A percentile compares a stretch with the other conserved stretches of the same genome.
phyloP scores from a whole-genome alignment of 2,113 vertebrate genomes.

The Coracopsis vasa region DNA sequence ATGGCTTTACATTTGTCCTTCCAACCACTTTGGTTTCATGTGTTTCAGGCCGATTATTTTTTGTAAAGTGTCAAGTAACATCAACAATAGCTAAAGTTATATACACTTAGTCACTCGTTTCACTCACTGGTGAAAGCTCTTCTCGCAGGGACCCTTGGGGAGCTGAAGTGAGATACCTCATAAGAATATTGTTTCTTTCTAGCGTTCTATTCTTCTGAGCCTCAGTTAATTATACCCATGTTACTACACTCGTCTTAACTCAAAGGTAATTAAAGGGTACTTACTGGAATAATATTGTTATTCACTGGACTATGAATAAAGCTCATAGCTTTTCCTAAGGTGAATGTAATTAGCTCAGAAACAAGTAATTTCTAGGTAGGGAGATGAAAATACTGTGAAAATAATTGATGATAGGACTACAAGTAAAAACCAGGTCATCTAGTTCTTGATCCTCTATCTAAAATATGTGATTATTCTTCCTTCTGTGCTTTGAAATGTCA shows the following conservation, averaged over 20 bases:
- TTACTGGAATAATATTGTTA: too few relatives aligned
- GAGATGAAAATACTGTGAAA: conserved; percentile 4
- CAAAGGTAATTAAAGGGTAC: background rate
- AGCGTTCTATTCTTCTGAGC: background rate
- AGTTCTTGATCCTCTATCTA: background rate
- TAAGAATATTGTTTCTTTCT: background rate
- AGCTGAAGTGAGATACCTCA: background rate
- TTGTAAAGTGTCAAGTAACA: background rate
- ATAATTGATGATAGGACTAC: background rate
- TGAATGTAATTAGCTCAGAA: background rate
- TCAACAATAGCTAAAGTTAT: background rate
- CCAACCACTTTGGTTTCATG: background rate
- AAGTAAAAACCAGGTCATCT: background rate
- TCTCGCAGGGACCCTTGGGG: background rate
- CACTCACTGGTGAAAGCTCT: background rate
- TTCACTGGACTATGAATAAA: background rate
- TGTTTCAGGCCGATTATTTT: background rate
- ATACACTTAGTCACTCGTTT: background rate
- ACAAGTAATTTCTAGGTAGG: background rate
- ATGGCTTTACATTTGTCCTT: background rate
- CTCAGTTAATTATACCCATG: background rate
- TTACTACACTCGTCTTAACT: background rate
- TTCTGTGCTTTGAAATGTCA: conserved; percentile 20
- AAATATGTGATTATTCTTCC: conserved; percentile 14
- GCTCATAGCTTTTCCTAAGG: background rate